These are phyloP conservation scores for Pantherophis alleghaniensis DNA, from an alignment of 2,797 vertebrate species.

Conservation along the genomic window DNA sequence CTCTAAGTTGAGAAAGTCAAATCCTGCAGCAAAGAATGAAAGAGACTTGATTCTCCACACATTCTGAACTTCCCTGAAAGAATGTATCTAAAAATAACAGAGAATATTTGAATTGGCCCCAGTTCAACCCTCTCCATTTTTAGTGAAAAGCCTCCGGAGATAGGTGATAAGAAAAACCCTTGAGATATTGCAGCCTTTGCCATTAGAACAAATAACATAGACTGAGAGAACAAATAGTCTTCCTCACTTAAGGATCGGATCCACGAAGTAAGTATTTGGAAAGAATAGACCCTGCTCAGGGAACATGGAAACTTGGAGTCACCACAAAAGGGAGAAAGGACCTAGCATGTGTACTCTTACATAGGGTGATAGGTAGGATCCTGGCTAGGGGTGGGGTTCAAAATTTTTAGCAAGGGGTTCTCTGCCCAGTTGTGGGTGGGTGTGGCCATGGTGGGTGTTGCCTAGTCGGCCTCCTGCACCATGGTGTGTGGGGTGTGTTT, in stretches of 20 bases:
- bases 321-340: not conserved
- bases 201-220: not conserved
- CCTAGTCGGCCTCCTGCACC: no score
- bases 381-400: not conserved
- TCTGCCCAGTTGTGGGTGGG: no score
- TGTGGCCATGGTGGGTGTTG: no score
- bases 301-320: not conserved
- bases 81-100: not conserved
- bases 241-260: not conserved
- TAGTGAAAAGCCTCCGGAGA: not conserved
- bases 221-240: not conserved
- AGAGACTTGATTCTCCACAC: not conserved
- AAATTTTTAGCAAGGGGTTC: no score
- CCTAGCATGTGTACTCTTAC: not conserved
- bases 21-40: not conserved
- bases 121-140: not conserved
- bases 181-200: not conserved
- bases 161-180: not conserved
- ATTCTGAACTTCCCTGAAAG: not conserved
- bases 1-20: not conserved
- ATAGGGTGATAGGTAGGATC: not conserved
- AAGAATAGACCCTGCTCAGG: not conserved
- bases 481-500: no score
- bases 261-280: not conserved
- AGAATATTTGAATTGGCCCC: not conserved